Conservation (phyloP, 2,888 invertebrate species). For the Folsomia candida region DNA sequence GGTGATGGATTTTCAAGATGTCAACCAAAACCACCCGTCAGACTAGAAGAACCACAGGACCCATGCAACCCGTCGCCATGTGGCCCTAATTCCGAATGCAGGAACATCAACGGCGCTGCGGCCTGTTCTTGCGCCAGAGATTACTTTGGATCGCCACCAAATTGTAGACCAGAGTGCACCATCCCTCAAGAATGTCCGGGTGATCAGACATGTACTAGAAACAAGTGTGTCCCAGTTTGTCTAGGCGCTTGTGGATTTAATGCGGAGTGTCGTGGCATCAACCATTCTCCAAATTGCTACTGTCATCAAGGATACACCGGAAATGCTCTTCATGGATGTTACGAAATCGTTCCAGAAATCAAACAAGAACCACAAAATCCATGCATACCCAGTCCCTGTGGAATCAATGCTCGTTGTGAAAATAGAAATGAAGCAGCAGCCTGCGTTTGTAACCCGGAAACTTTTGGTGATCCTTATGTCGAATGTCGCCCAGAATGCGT, state of each 20-base stretch:
- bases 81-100: conserved; percentile 56
- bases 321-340: conserved; percentile 73
- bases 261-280: conserved; percentile 70
- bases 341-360: conserved; percentile 52
- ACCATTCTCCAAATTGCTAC: conserved; percentile 71
- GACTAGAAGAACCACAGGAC: conserved; percentile 51
- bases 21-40: conserved; percentile 53
- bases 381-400: conserved; percentile 70
- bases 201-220: conserved; percentile 56
- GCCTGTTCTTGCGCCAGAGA: conserved; percentile 68
- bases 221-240: conserved; percentile 62
- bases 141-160: conserved; percentile 59
- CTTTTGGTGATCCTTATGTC: conserved; percentile 69
- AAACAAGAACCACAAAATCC: conserved; percentile 56
- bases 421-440: conserved; percentile 54
- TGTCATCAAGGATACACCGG: conserved; percentile 80
- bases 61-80: conserved; percentile 66
- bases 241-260: conserved; percentile 67
- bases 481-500: conserved; percentile 62
- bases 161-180: conserved; percentile 62
- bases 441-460: conserved; percentile 62
- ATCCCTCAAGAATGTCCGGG: conserved; percentile 40
- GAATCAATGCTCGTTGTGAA: conserved; percentile 53
- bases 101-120: conserved; percentile 57
- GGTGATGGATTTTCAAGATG: conserved; percentile 69